Percentiles rank a stretch among this genome's conserved stretches.
phyloP scores from a whole-genome alignment of 2,888 invertebrate genomes.

The Cistogaster globosa region DNA sequence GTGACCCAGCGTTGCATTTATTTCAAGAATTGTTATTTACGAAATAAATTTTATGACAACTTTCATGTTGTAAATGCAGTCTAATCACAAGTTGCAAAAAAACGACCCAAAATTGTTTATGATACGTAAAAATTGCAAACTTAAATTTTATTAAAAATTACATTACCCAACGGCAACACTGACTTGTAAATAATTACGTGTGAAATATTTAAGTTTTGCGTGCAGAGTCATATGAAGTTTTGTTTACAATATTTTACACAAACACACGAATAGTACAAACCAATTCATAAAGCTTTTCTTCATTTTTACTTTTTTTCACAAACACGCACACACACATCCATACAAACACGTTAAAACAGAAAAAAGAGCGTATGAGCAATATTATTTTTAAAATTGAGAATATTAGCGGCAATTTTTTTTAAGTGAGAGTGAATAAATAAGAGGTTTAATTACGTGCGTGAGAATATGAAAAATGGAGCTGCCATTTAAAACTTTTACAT shows the following conservation, averaged over 20 bases:
- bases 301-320: neutral
- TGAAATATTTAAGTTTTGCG: conserved; percentile 5
- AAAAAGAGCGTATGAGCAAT: conserved; percentile 60
- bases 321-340: neutral
- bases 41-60: too few relatives aligned
- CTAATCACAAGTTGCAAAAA: too few relatives aligned
- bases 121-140: too few relatives aligned
- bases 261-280: neutral
- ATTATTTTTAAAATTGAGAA: conserved; percentile 34
- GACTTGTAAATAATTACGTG: too few relatives aligned
- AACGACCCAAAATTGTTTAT: too few relatives aligned
- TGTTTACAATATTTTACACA: conserved; percentile 26
- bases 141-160: too few relatives aligned
- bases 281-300: neutral
- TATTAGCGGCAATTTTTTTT: conserved; percentile 17
- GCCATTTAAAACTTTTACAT: too few relatives aligned
- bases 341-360: neutral
- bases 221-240: conserved; percentile 12
- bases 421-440: conserved; percentile 36
- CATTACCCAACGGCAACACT: too few relatives aligned
- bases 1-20: too few relatives aligned
- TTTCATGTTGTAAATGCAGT: too few relatives aligned
- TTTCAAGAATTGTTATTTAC: too few relatives aligned
- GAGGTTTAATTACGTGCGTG: conserved; percentile 43
- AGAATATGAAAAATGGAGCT: neutral